These are phyloP conservation scores for Paracanthobrama guichenoti DNA, from an alignment of 2,113 vertebrate species.

Conservation along the genomic window DNA sequence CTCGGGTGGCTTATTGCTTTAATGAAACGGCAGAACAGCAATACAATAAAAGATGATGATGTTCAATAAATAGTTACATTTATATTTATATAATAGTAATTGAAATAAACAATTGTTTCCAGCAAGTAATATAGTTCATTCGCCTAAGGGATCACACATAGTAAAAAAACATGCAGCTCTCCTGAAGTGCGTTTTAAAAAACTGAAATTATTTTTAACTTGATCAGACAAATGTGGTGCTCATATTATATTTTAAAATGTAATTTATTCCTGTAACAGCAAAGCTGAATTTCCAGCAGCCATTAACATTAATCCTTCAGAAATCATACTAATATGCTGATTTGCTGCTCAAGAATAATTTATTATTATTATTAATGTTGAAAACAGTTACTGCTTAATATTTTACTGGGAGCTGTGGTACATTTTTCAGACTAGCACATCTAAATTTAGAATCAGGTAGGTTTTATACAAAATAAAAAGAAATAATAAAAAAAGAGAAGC, in stretches of 20 bases:
- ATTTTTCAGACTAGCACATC: background rate
- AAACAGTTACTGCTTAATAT: background rate
- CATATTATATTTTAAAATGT: background rate
- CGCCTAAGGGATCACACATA: background rate
- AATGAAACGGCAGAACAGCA: background rate
- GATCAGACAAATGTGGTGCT: background rate
- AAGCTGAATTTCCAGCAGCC: background rate
- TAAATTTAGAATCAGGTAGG: background rate
- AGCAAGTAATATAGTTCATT: background rate
- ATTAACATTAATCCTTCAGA: background rate
- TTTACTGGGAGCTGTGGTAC: background rate
- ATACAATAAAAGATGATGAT: background rate
- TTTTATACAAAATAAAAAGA: background rate
- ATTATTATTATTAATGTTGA: background rate
- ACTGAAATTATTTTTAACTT: too few species aligned
- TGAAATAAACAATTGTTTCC: background rate
- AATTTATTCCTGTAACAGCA: background rate
- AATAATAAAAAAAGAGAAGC: background rate
- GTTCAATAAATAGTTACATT: background rate
- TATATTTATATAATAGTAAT: background rate
- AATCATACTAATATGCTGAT: background rate
- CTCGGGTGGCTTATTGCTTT: constrained; percentile 6
- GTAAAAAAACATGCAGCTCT: background rate
- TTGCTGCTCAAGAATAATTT: background rate
- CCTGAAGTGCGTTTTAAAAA: too few species aligned